These are phyloP conservation scores for Tenthredo distinguenda DNA, from an alignment of 2,888 invertebrate species.

Conservation along the genomic window DNA sequence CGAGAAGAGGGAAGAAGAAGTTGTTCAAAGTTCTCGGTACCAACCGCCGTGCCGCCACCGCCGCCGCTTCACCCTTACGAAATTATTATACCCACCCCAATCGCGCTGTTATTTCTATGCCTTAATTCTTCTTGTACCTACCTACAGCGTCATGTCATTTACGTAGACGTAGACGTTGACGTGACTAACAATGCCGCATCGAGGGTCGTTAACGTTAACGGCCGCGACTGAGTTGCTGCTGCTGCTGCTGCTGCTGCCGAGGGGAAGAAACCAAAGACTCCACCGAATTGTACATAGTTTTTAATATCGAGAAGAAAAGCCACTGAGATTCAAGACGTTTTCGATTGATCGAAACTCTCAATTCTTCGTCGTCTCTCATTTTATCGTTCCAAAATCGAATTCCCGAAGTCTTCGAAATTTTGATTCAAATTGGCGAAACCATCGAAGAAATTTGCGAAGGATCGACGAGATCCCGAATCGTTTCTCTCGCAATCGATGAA, in stretches of 20 bases:
- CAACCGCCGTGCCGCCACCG: background rate
- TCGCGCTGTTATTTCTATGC: constrained; percentile 8
- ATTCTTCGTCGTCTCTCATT: too few species aligned
- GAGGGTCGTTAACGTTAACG: constrained; percentile 34
- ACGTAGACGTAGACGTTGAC: background rate
- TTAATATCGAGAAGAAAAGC: background rate
- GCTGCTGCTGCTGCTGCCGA: background rate
- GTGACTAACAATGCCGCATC: constrained; percentile 33
- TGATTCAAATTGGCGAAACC: too few species aligned
- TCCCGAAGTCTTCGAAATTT: too few species aligned
- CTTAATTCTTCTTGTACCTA: constrained; percentile 16
- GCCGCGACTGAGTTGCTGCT: background rate
- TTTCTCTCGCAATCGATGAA: too few species aligned
- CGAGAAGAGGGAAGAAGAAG: background rate
- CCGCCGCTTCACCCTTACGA: background rate
- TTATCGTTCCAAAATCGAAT: too few species aligned
- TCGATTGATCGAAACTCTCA: too few species aligned
- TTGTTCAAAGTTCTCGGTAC: background rate
- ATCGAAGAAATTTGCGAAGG: too few species aligned
- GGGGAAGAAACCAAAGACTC: background rate
- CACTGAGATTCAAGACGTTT: too few species aligned
- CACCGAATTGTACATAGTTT: background rate
- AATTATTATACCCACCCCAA: constrained; percentile 12
- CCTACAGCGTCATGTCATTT: background rate
- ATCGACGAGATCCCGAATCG: too few species aligned